phyloP scores from a whole-genome alignment of 2,113 vertebrate genomes.

The Cricetomys ansorgei region DNA sequence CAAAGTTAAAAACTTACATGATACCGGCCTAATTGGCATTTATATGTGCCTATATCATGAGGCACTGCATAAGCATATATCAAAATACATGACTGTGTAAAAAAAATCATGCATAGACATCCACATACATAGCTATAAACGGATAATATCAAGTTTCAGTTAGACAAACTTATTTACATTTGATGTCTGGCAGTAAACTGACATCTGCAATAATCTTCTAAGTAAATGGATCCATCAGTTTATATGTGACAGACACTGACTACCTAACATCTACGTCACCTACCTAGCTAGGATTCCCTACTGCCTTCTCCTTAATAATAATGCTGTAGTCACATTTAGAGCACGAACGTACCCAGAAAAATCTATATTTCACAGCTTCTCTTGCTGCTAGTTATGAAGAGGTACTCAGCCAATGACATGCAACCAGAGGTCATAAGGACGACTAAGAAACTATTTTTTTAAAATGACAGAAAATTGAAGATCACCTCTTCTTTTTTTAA shows the following conservation, averaged over 20 bases:
- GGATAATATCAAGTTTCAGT: constrained; percentile 32
- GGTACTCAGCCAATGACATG: neutral
- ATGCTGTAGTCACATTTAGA: constrained; percentile 9
- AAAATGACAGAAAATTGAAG: neutral
- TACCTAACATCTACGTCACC: neutral
- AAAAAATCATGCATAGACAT: constrained; percentile 19
- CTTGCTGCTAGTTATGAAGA: neutral
- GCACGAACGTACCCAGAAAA: neutral
- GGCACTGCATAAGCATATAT: neutral
- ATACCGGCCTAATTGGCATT: neutral
- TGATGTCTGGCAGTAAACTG: neutral
- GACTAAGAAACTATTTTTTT: neutral
- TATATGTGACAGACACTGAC: neutral
- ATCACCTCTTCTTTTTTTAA: neutral
- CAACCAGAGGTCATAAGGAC: neutral
- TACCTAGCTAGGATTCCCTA: neutral
- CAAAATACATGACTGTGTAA: constrained; percentile 47
- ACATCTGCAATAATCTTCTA: constrained; percentile 8
- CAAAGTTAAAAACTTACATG: constrained; percentile 45
- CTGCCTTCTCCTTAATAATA: neutral
- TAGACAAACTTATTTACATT: constrained; percentile 46
- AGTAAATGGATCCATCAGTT: neutral
- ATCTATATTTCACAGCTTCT: neutral
- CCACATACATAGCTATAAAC: neutral
- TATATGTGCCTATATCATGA: neutral